These are phyloP conservation scores for Bombus balteatus DNA, from an alignment of 1,140 invertebrate species.

Conservation along the genomic window DNA sequence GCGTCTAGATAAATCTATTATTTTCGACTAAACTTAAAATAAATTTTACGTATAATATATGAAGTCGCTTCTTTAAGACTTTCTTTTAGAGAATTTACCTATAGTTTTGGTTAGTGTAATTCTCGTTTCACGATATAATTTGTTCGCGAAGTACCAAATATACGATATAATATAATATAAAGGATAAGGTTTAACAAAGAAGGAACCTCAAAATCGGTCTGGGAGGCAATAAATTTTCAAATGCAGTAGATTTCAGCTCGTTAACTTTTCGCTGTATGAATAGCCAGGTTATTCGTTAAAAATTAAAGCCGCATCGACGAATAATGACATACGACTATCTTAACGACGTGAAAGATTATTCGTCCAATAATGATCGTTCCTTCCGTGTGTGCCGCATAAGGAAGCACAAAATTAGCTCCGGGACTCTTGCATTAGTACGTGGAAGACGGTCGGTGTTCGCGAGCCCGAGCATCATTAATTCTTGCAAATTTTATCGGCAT, in stretches of 20 bases:
- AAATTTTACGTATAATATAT: too few species aligned
- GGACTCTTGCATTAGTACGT: conserved; percentile 35
- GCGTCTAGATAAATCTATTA: neutral
- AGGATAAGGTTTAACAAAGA: too few species aligned
- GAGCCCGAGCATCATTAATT: conserved; percentile 26
- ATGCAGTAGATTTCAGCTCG: neutral
- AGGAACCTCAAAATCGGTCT: too few species aligned
- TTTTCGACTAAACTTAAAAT: neutral
- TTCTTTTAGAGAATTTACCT: too few species aligned
- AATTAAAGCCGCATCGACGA: conserved; percentile 33
- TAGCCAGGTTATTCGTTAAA: neutral
- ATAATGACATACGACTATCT: conserved; percentile 39
- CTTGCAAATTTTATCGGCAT: conserved; percentile 16
- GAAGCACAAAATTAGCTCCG: conserved; percentile 52
- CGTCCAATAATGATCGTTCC: conserved; percentile 41
- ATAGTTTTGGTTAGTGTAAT: too few species aligned
- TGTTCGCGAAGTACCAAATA: too few species aligned
- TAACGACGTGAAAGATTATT: conserved; percentile 34
- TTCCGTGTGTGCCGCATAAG: conserved; percentile 62
- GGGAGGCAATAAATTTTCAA: neutral
- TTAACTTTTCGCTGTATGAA: neutral
- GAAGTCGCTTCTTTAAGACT: too few species aligned
- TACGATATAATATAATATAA: too few species aligned
- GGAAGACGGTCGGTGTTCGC: conserved; percentile 1
- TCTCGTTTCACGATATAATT: too few species aligned